A percentile compares a stretch with the other conserved stretches of the same genome.
Conservation (phyloP, 1,140 invertebrate genomes). For the Scaptomyza hsui region DNA sequence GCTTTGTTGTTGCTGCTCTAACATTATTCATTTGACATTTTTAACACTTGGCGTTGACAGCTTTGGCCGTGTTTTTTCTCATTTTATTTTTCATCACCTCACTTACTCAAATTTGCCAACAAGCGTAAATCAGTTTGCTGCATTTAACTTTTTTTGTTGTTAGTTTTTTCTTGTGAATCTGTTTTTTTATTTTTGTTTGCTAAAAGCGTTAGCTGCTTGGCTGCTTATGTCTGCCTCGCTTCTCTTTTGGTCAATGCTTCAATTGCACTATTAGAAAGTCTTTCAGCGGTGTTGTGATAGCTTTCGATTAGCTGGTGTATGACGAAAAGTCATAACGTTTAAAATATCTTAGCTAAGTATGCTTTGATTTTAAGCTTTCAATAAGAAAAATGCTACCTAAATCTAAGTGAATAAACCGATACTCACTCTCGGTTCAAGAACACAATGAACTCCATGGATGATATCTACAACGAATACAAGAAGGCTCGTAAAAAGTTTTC, state of each 20-base stretch:
- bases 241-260: neutral
- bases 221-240: neutral
- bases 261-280: neutral
- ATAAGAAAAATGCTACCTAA: slow-evolving; percentile 4
- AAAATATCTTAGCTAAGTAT: no score
- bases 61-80: slow-evolving; percentile 37
- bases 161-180: slow-evolving; percentile 34
- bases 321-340: no score
- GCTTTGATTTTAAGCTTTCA: neutral
- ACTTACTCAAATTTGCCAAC: slow-evolving; percentile 49
- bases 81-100: slow-evolving; percentile 11
- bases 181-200: slow-evolving; percentile 66
- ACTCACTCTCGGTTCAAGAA: no score
- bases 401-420: slow-evolving; percentile 13
- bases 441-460: neutral
- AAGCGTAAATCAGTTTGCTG: slow-evolving; percentile 69
- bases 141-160: slow-evolving; percentile 43
- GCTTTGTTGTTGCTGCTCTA: slow-evolving; percentile 37
- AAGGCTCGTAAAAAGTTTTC: slow-evolving; percentile 27
- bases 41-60: slow-evolving; percentile 69
- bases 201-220: slow-evolving; percentile 43
- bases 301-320: neutral
- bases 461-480: slow-evolving; percentile 17
- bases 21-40: slow-evolving; percentile 74
- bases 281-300: neutral